A percentile compares a stretch with the other conserved stretches of the same genome.
Conservation (phyloP, 2,113 vertebrate genomes). For the Rhea pennata region DNA sequence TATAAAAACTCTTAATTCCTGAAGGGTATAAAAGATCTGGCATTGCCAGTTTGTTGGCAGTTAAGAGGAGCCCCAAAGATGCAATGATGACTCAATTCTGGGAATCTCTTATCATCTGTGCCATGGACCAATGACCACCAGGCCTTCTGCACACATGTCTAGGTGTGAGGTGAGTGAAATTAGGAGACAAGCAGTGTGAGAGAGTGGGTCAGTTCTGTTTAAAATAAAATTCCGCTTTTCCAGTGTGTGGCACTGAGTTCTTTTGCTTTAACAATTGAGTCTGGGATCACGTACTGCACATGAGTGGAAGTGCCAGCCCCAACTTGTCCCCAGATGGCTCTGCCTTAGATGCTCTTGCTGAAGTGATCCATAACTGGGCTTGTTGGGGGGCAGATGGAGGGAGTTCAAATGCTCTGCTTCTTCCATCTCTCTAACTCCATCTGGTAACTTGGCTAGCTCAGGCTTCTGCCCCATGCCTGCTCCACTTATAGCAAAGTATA, state of each 20-base stretch:
- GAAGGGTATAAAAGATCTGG: background rate
- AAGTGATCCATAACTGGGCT: background rate
- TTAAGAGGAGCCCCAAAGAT: background rate
- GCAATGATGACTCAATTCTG: background rate
- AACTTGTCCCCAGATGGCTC: fast-evolving
- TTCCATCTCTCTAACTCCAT: background rate
- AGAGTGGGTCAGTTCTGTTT: background rate
- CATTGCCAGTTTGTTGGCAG: background rate
- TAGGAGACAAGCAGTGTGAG: background rate
- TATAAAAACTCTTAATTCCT: fast-evolving
- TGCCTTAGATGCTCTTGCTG: background rate
- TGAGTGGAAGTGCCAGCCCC: background rate
- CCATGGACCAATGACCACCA: background rate
- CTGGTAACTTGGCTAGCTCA: background rate
- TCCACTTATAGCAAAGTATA: no score
- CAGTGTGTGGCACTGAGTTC: background rate
- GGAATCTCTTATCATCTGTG: background rate
- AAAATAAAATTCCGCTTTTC: background rate
- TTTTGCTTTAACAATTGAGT: background rate
- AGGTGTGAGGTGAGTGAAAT: background rate
- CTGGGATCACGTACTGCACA: background rate
- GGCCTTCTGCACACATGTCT: background rate
- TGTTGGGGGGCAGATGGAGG: no score
- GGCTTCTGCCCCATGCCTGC: no score
- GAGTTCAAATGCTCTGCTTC: background rate